Percentiles rank a stretch among this genome's conserved stretches.
These are phyloP conservation scores for Prietella phreatophila DNA, from an alignment of 2,113 vertebrate genomes.

Conservation along the genomic window DNA sequence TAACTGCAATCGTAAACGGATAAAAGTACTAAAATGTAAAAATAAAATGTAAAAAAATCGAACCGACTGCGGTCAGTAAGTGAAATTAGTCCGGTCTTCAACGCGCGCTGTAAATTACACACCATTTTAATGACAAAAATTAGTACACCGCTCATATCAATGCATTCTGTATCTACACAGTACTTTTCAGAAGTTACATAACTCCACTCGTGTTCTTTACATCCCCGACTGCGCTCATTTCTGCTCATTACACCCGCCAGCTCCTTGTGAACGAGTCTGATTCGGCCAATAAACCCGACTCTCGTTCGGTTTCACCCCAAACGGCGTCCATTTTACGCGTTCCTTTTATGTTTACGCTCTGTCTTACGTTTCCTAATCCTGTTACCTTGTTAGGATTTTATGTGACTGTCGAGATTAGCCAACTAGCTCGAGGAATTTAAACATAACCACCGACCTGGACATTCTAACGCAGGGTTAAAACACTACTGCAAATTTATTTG, in stretches of 20 bases:
- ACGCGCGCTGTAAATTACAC: neutral
- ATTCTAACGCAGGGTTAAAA: neutral
- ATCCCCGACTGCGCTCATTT: neutral
- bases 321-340: neutral
- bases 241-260: neutral
- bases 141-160: neutral
- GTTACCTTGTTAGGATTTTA: neutral
- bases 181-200: neutral
- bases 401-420: neutral
- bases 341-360: neutral
- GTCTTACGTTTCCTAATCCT: neutral
- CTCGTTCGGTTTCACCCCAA: neutral
- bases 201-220: neutral
- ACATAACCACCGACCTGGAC: neutral
- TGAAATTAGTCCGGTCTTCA: neutral
- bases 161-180: neutral
- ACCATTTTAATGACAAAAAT: neutral
- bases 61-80: neutral
- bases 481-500: neutral
- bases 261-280: neutral
- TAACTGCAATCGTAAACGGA: neutral
- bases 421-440: neutral
- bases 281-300: neutral
- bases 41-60: neutral
- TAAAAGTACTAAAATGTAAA: neutral